A percentile compares a stretch with the other conserved stretches of the same genome.
Evolutionary conservation across 2,797 vertebrate species (phyloP).

Genomic region (Pogonophryne albipinna): DNA sequence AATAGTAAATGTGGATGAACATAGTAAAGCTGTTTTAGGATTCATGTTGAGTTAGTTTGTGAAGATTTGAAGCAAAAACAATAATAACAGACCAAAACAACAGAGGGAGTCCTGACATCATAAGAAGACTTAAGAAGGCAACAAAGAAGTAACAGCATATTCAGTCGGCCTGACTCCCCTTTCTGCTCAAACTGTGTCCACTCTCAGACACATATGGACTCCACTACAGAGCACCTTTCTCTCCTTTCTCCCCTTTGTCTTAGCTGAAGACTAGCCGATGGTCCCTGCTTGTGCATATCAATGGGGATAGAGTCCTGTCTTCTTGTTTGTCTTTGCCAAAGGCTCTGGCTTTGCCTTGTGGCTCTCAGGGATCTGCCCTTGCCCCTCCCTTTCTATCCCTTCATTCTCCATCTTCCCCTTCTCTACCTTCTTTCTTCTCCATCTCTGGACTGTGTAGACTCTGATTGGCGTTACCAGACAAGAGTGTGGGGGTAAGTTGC

Average conservation of each 20-base stretch:
- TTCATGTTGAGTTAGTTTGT: neutral
- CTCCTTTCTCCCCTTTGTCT: conserved; percentile 82
- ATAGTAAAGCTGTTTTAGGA: neutral
- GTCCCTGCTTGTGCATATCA: conserved; percentile 88
- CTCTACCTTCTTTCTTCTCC: conserved; percentile 78
- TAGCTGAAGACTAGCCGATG: conserved; percentile 82
- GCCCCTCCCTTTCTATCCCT: conserved; percentile 75
- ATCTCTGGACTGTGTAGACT: conserved; percentile 79
- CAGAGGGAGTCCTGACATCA: conserved; percentile 16
- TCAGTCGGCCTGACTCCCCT: conserved; percentile 64
- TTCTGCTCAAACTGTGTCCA: conserved; percentile 82
- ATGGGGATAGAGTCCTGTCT: conserved; percentile 84
- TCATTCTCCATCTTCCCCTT: conserved; percentile 71
- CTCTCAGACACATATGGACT: conserved; percentile 81
- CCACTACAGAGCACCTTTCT: conserved; percentile 73
- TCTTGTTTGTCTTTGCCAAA: conserved; percentile 89
- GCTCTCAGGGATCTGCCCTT: conserved; percentile 85
- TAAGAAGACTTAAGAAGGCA: conserved; percentile 54
- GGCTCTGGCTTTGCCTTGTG: conserved; percentile 87
- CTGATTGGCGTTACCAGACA: conserved; percentile 89
- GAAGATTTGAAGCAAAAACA: conserved; percentile 2
- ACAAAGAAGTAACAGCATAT: conserved; percentile 79
- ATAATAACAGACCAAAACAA: conserved; percentile 3
- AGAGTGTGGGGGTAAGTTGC: conserved; percentile 84
- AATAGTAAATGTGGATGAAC: neutral